These are phyloP conservation scores for Thecocarcelia acutangulata DNA, from an alignment of 2,888 invertebrate genomes.

Conservation along the genomic window DNA sequence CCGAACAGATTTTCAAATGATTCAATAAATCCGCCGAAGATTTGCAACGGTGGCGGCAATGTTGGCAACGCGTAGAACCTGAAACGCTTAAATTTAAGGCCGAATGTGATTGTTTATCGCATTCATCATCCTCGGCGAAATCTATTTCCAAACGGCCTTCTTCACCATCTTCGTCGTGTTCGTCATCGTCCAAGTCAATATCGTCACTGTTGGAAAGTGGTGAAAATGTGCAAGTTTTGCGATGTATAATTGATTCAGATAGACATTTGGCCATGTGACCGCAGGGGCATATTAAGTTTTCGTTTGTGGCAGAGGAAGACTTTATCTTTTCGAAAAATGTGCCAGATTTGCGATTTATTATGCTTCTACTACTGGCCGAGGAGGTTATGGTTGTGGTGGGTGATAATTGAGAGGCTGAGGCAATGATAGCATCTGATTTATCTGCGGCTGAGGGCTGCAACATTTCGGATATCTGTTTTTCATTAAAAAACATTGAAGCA, in stretches of 20 bases:
- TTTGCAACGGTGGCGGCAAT: slow-evolving; percentile 93
- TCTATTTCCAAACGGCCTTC: slow-evolving; percentile 78
- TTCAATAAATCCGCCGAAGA: slow-evolving; percentile 89
- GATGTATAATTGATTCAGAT: slow-evolving; percentile 90
- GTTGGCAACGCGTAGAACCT: slow-evolving; percentile 91
- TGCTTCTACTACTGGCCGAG: slow-evolving; percentile 74
- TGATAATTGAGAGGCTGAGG: slow-evolving; percentile 73
- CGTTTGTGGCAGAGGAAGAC: slow-evolving; percentile 86
- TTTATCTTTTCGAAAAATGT: slow-evolving; percentile 92
- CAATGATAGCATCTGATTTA: slow-evolving; percentile 72
- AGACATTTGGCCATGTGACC: slow-evolving; percentile 90
- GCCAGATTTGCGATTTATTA: slow-evolving; percentile 80
- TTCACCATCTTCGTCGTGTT: slow-evolving; percentile 74
- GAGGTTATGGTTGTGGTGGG: slow-evolving; percentile 74
- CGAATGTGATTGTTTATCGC: slow-evolving; percentile 79
- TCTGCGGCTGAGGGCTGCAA: slow-evolving; percentile 72
- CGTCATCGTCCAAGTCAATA: slow-evolving; percentile 75
- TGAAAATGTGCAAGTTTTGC: slow-evolving; percentile 84
- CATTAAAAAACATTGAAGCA: slow-evolving; percentile 81
- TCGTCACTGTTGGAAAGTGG: slow-evolving; percentile 74
- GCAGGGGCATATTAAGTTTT: slow-evolving; percentile 86
- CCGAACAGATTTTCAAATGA: slow-evolving; percentile 88
- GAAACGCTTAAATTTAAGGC: slow-evolving; percentile 81
- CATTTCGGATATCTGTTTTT: slow-evolving; percentile 75
- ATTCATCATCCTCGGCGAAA: slow-evolving; percentile 77